Base-by-base conservation (phyloP, 2,113 vertebrate genomes). In the Scatophagus argus region DNA sequence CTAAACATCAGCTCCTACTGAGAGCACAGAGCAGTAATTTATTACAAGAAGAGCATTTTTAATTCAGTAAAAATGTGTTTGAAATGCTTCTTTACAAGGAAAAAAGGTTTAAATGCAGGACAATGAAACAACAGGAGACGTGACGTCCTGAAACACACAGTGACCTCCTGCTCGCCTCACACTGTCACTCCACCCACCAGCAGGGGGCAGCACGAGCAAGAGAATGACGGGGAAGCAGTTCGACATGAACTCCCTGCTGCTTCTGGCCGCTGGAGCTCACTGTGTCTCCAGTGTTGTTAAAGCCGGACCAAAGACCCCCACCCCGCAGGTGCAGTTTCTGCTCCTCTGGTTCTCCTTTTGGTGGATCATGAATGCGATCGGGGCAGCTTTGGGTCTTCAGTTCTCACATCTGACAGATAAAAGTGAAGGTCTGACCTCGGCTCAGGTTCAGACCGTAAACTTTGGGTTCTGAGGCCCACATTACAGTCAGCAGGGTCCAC, bases 171-270 rank as follows among this genome's bases (percentile, higher is more conserved):
- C n/a, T n/a, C n/a, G n/a, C n/a, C n/a, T n/a, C n/a, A n/a, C n/a
- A n/a, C n/a, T n/a, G n/a, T n/a, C 21, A n/a, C 2, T 38, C 27
- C 17, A n/a, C 29, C 32, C 6, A 41, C 85, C 93, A 89, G 69
- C 74, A 92, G 93, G 51, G 85, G 88, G 84, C 90, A 84, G 71
- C 80, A 77, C 10, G 23, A 31, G 12, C 69, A 41, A 34, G 67
- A 21, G 47, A 17, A 39, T 2, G 9, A 34, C 6, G 8, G 49
- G 10, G 46, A n/a, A 23, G 21, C 29, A 49, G 25, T 13, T 64
- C 32, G 46, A 16, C 58, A 39, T 23, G 8, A 46, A 64, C 13
- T 23, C 63, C 36, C 44, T 17, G 38, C 9, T 49, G 39, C 49
- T 58, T 70, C 34, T 3, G 4, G 67, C 55, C 44, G 54, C 46